Percentiles rank a stretch among this genome's conserved stretches.
These are phyloP conservation scores for Aleiodes sp. DNA, from an alignment of 1,140 invertebrate species.

Conservation along the genomic window DNA sequence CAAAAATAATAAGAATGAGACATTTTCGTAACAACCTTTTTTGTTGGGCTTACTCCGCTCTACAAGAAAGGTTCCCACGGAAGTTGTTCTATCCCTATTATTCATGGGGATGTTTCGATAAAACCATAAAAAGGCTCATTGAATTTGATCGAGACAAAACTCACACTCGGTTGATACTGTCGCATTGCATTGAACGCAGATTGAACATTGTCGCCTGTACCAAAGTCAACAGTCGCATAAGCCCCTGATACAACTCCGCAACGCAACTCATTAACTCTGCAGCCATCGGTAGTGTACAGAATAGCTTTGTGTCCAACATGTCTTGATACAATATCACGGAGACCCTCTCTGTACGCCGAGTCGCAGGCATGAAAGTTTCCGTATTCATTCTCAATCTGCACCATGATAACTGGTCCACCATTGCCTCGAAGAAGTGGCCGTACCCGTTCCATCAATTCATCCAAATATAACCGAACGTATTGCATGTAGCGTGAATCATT, in stretches of 20 bases:
- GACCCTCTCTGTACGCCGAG: slow-evolving; percentile 71
- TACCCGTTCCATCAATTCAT: slow-evolving; percentile 65
- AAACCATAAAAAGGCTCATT: no score
- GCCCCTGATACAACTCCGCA: slow-evolving; percentile 74
- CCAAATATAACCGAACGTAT: slow-evolving; percentile 44
- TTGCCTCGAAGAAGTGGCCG: slow-evolving; percentile 52
- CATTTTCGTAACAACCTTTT: no score
- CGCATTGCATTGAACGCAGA: slow-evolving; percentile 65
- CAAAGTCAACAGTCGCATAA: slow-evolving; percentile 83
- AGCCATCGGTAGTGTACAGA: slow-evolving; percentile 85
- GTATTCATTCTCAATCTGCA: slow-evolving; percentile 90
- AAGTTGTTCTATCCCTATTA: no score
- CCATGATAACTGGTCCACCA: slow-evolving; percentile 53
- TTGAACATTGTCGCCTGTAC: slow-evolving; percentile 60
- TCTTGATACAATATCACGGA: slow-evolving; percentile 71
- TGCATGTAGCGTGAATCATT: slow-evolving; percentile 64
- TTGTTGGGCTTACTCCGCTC: no score
- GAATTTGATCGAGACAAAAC: no score
- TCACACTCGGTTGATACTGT: slow-evolving; percentile 66
- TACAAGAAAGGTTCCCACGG: no score
- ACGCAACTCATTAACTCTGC: slow-evolving; percentile 60
- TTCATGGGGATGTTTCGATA: no score
- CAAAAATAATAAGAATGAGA: no score
- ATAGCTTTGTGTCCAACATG: slow-evolving; percentile 76
- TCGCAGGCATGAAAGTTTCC: slow-evolving; percentile 85